These are phyloP conservation scores for Molorchus minor DNA, from an alignment of 2,888 invertebrate genomes.

Conservation along the genomic window DNA sequence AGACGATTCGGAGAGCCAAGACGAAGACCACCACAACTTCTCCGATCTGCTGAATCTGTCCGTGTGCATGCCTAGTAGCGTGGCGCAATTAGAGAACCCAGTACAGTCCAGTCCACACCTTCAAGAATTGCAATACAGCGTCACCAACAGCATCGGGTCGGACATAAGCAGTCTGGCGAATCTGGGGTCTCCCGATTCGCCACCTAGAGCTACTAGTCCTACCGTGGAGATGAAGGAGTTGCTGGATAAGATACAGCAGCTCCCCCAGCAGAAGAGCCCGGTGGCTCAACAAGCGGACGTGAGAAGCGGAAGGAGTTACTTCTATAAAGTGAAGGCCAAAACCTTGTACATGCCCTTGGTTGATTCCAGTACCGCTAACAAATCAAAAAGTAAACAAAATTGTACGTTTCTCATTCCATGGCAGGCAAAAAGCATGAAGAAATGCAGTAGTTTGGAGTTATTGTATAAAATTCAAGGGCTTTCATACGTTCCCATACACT, in stretches of 20 bases:
- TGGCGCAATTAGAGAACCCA: conserved; percentile 49
- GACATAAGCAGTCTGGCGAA: conserved; percentile 76
- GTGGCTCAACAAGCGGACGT: conserved; percentile 60
- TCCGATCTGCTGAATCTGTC: conserved; percentile 60
- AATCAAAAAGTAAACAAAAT: conserved; percentile 43
- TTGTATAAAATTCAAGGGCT: neutral
- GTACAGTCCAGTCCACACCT: conserved; percentile 50
- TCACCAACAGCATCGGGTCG: conserved; percentile 62
- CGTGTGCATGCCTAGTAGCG: conserved; percentile 55
- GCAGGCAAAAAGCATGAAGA: too few relatives aligned
- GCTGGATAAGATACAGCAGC: conserved; percentile 76
- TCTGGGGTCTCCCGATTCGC: conserved; percentile 75
- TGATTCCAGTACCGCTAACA: conserved; percentile 46
- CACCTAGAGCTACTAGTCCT: conserved; percentile 85
- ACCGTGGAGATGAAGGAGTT: conserved; percentile 79
- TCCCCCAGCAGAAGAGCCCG: conserved; percentile 65
- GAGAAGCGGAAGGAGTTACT: conserved; percentile 59
- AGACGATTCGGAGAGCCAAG: conserved; percentile 45
- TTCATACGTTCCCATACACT: too few relatives aligned
- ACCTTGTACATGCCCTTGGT: conserved; percentile 76
- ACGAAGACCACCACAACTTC: conserved; percentile 58
- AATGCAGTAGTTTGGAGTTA: too few relatives aligned
- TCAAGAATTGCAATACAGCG: conserved; percentile 55
- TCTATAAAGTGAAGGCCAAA: conserved; percentile 69
- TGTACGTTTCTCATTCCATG: conserved; percentile 46